Evolutionary conservation across 2,888 invertebrate species (phyloP).

Genomic region (Ennomos erosarius): DNA sequence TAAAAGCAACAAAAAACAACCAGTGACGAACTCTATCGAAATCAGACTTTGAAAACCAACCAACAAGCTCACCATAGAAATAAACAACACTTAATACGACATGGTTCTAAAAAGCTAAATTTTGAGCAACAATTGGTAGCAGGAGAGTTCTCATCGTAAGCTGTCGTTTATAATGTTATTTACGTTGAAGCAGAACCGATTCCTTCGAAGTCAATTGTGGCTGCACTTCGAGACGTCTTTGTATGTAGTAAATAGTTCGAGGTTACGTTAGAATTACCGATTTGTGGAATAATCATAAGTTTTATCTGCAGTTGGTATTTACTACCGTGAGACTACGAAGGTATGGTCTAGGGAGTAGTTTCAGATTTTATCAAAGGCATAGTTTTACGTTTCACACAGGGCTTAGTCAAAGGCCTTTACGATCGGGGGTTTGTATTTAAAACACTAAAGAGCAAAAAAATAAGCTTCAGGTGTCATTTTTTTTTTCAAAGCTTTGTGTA

Average conservation of each 20-base stretch:
- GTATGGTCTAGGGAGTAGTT: background rate
- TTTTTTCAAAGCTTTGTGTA: no score
- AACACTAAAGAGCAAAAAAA: no score
- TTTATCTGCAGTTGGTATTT: slow-evolving; percentile 3
- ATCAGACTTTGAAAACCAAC: background rate
- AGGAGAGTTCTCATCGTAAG: slow-evolving; percentile 28
- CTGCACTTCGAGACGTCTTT: slow-evolving; percentile 21
- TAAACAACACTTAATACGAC: background rate
- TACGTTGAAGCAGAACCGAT: slow-evolving; percentile 32
- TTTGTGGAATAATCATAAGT: slow-evolving; percentile 15
- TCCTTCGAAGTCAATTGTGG: slow-evolving; percentile 24
- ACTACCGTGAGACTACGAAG: slow-evolving; percentile 5
- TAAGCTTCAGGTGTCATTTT: no score
- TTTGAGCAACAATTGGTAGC: slow-evolving; percentile 23
- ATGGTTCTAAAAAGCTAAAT: background rate
- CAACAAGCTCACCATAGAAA: background rate
- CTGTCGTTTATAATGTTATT: slow-evolving; percentile 33
- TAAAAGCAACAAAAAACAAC: background rate
- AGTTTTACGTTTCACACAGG: no score
- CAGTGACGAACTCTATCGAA: background rate
- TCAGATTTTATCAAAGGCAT: no score
- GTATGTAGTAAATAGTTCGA: slow-evolving; percentile 29
- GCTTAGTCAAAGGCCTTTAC: no score
- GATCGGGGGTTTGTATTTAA: no score
- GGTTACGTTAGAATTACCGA: slow-evolving; percentile 21